Evolutionary conservation across 2,113 vertebrate genomes (phyloP).

Genomic region (Uria lomvia): DNA sequence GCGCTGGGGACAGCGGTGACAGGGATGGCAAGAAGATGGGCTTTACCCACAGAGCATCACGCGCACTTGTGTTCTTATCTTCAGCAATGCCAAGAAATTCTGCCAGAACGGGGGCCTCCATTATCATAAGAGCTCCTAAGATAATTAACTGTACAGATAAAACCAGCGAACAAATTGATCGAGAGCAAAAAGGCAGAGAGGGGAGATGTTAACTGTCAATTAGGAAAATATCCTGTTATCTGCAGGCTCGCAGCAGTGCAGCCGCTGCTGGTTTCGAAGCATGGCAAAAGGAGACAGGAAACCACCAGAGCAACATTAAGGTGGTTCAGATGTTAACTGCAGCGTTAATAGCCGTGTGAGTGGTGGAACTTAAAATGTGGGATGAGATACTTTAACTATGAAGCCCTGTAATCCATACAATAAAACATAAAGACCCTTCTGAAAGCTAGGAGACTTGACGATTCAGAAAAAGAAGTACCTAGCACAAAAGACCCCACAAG

Average conservation of each 20-base stretch:
- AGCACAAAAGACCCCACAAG: not conserved
- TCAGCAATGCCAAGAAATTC: not conserved
- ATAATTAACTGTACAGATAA: slow-evolving; percentile 31
- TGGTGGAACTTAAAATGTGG: not conserved
- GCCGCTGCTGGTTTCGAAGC: not conserved
- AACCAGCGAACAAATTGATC: not conserved
- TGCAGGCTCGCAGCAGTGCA: not conserved
- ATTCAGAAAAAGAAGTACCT: not conserved
- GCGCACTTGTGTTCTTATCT: not conserved
- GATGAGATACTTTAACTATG: not conserved
- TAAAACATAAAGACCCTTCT: not conserved
- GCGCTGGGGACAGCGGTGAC: not conserved
- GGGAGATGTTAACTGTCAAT: not conserved
- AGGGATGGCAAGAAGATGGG: not conserved
- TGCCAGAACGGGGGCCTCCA: not conserved
- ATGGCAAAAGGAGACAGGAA: not conserved
- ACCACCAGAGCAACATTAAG: not conserved
- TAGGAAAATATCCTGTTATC: not conserved
- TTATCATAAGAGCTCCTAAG: not conserved
- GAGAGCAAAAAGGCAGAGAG: not conserved
- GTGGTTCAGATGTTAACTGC: not conserved
- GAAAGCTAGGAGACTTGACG: not conserved
- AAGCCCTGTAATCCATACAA: not conserved
- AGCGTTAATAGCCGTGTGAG: not conserved
- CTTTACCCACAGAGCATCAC: not conserved